These are phyloP conservation scores for Gastracanthus pulcherrimus DNA, from an alignment of 2,888 invertebrate species.

Conservation along the genomic window DNA sequence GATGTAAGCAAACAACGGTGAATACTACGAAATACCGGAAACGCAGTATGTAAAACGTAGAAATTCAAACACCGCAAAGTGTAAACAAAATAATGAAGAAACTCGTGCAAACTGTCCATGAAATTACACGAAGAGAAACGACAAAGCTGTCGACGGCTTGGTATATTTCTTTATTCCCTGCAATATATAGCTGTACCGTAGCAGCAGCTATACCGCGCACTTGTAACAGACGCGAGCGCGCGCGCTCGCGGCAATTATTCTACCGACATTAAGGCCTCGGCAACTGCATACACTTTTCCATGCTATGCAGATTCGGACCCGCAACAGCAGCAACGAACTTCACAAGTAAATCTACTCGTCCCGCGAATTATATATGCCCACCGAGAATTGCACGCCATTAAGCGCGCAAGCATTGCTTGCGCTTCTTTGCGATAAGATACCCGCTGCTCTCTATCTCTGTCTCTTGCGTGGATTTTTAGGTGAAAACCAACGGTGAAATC, in stretches of 20 bases:
- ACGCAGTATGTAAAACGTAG: too few relatives aligned
- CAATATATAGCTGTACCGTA: not conserved
- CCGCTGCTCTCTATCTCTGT: not conserved
- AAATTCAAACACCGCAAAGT: not conserved
- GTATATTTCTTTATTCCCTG: not conserved
- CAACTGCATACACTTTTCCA: slow-evolving; percentile 57
- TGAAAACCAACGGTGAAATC: slow-evolving; percentile 17
- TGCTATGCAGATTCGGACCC: too few relatives aligned
- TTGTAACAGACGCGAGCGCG: slow-evolving; percentile 4
- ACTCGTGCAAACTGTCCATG: not conserved
- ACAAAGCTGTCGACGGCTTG: not conserved
- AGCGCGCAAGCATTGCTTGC: slow-evolving; percentile 54
- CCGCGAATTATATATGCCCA: slow-evolving; percentile 62
- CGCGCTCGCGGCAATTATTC: slow-evolving; percentile 35
- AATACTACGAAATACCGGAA: too few relatives aligned
- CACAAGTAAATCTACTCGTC: slow-evolving; percentile 63
- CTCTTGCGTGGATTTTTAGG: not conserved
- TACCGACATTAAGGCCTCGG: slow-evolving; percentile 43
- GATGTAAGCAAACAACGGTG: too few relatives aligned
- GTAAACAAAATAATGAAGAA: not conserved
- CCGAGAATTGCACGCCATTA: slow-evolving; percentile 64
- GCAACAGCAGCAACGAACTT: slow-evolving; percentile 57
- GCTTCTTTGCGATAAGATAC: slow-evolving; percentile 45
- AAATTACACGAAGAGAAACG: not conserved
- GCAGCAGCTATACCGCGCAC: not conserved